Conservation (phyloP, 1,140 invertebrate genomes). For the Delia radicum region DNA sequence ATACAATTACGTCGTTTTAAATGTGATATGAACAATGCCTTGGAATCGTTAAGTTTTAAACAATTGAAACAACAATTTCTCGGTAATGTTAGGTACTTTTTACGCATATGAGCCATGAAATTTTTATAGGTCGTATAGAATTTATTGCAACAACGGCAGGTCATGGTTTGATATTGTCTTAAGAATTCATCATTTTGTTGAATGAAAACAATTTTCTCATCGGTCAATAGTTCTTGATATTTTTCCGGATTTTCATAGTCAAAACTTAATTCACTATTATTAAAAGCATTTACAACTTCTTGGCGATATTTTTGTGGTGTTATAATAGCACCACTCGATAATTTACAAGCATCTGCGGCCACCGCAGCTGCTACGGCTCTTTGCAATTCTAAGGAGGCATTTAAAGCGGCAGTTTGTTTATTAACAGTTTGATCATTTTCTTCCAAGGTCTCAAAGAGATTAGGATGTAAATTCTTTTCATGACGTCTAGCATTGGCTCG, state of each 20-base stretch:
- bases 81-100: slow-evolving; percentile 50
- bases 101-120: slow-evolving; percentile 56
- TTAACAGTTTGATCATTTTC: slow-evolving; percentile 47
- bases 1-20: slow-evolving; percentile 54
- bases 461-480: slow-evolving; percentile 52
- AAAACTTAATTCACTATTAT: slow-evolving; percentile 46
- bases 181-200: slow-evolving; percentile 51
- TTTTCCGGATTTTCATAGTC: slow-evolving; percentile 53
- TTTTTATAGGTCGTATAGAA: slow-evolving; percentile 52
- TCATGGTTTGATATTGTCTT: slow-evolving; percentile 54
- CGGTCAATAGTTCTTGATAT: slow-evolving; percentile 46
- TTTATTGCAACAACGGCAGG: slow-evolving; percentile 51
- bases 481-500: slow-evolving; percentile 54
- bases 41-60: slow-evolving; percentile 54
- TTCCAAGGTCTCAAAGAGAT: slow-evolving; percentile 50
- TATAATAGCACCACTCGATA: slow-evolving; percentile 32
- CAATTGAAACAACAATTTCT: slow-evolving; percentile 55
- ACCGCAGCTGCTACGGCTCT: slow-evolving; percentile 40
- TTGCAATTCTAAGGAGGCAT: slow-evolving; percentile 46
- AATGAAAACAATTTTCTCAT: slow-evolving; percentile 52
- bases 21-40: slow-evolving; percentile 54
- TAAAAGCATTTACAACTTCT: slow-evolving; percentile 50
- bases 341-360: slow-evolving; percentile 32
- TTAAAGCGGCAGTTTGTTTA: slow-evolving; percentile 47
- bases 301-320: slow-evolving; percentile 48